Evolutionary conservation across 2,888 invertebrate genomes (phyloP), one percentile per base, ranked within the genome.

Genomic region (Caenorhabditis doughertyi): DNA sequence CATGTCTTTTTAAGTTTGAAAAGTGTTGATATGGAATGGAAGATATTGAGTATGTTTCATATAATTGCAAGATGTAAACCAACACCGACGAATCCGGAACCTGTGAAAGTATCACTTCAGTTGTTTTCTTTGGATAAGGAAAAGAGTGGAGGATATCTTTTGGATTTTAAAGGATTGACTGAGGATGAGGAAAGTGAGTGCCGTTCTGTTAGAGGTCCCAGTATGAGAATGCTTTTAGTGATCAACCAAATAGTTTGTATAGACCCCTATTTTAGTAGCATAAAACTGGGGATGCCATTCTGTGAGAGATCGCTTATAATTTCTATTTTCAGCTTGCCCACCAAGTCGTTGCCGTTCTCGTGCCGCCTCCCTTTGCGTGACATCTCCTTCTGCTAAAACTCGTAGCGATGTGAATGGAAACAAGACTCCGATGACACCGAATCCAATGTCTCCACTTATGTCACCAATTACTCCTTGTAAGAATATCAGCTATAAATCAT

Each of bases 1-100:
- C 74, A 79, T n/a, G 98, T 98, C 0, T 98, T 97, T 93, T 94
- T 97, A 85, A 98, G 98, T 0, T 98, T 99, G 98, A 97, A 97
- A 92, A 95, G 96, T 1, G 94, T 98, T 9, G 96, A 96, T 93
- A 97, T 97, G 93, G 97, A 98, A 93, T 98, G 98, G 98, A 98
- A 97, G 93, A 95, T 97, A 60, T 96, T 98, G 85, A 98, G 97
- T 93, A 95, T 96, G 0, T 99, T 93, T 89, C 97, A 97, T 92
- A 97, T 98, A 39, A 94, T 97, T 90, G 98, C 97, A 0, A 94
- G 98, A 21, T 95, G 96, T 55, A 95, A 95, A 7, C 94, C 98
- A 51, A 98, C 79, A 0, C 32, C 55, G 11, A 27, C 49, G 4
- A 77, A 77, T 62, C 67, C 65, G 39, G 82, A 82, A 25, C 82